A percentile compares a stretch with the other conserved stretches of the same genome.
These are phyloP conservation scores for Nezara viridula DNA, from an alignment of 2,888 invertebrate genomes.

Conservation along the genomic window DNA sequence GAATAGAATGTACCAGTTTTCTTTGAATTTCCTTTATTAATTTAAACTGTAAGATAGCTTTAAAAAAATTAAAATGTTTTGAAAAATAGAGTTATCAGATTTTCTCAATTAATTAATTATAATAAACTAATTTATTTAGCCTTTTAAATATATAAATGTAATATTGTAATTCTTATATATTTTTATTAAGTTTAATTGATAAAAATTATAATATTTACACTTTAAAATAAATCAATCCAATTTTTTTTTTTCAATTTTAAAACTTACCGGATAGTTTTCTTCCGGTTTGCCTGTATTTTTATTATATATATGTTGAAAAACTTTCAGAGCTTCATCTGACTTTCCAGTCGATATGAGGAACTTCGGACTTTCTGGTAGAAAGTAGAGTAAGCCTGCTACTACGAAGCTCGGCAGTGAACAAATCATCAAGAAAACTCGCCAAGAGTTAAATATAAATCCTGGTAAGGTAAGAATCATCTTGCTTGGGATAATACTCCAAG, in stretches of 20 bases:
- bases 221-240: too few relatives aligned
- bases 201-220: too few relatives aligned
- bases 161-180: too few relatives aligned
- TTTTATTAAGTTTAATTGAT: too few relatives aligned
- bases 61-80: too few relatives aligned
- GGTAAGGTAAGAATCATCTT: conserved; percentile 78
- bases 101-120: too few relatives aligned
- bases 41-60: too few relatives aligned
- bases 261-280: conserved; percentile 82
- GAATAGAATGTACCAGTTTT: too few relatives aligned
- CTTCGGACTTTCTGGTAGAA: conserved; percentile 92
- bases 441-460: conserved; percentile 87
- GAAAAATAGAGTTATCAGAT: too few relatives aligned
- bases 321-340: conserved; percentile 84
- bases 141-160: too few relatives aligned
- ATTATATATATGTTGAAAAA: conserved; percentile 85
- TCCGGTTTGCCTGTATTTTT: conserved; percentile 84
- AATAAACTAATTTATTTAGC: too few relatives aligned
- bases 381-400: conserved; percentile 85
- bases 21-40: too few relatives aligned
- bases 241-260: background rate
- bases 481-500: conserved; percentile 74
- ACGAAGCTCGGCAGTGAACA: conserved; percentile 91
- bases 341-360: conserved; percentile 85
- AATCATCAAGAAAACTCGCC: conserved; percentile 90